phyloP scores from a whole-genome alignment of 2,888 invertebrate species.

The Brachyptera putata region DNA sequence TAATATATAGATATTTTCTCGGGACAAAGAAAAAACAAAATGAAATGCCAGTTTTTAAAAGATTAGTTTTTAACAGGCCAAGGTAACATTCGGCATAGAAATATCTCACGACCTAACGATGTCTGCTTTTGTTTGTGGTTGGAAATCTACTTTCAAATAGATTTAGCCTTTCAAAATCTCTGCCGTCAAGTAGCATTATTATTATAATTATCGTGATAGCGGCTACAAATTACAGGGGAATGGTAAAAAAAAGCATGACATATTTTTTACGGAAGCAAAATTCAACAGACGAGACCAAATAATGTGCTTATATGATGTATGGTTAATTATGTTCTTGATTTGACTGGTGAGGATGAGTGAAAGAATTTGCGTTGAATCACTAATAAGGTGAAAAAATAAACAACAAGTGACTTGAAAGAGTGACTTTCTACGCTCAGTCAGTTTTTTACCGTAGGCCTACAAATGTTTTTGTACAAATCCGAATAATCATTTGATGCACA shows the following conservation, averaged over 20 bases:
- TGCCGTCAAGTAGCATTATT: conserved; percentile 5
- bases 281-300: not conserved
- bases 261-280: not conserved
- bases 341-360: too few species aligned
- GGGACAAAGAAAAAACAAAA: conserved; percentile 4
- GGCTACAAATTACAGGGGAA: not conserved
- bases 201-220: conserved; percentile 11
- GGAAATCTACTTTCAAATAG: not conserved
- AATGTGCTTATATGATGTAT: too few species aligned
- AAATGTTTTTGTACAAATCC: too few species aligned
- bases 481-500: too few species aligned
- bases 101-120: conserved; percentile 3
- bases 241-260: not conserved
- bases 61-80: not conserved
- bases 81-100: not conserved
- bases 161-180: not conserved
- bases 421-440: too few species aligned
- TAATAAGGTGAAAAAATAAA: too few species aligned
- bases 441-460: too few species aligned
- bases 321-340: too few species aligned
- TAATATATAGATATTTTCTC: not conserved
- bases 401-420: too few species aligned
- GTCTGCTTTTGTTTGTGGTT: not conserved
- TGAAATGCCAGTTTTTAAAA: too few species aligned
- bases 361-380: too few species aligned